Conservation (phyloP, 2,888 invertebrate species). For the Noctua pronuba region DNA sequence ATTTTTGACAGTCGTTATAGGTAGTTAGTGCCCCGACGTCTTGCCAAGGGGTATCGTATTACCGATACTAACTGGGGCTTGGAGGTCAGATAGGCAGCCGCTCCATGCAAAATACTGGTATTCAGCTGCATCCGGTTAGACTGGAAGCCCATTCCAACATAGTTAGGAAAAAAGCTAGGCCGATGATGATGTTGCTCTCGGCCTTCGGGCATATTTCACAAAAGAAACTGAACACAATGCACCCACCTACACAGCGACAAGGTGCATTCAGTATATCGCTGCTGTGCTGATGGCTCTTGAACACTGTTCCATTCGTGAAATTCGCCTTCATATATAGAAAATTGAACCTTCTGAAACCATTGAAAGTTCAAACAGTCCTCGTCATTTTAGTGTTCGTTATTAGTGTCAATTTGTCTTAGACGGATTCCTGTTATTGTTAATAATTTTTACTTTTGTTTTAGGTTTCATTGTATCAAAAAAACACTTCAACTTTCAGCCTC, state of each 20-base stretch:
- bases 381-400: background rate
- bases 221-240: background rate
- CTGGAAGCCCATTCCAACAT: no score
- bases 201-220: background rate
- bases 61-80: no score
- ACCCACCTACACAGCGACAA: background rate
- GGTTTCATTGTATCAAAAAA: background rate
- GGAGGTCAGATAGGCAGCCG: no score
- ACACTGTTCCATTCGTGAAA: background rate
- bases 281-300: background rate
- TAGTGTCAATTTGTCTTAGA: background rate
- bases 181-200: background rate
- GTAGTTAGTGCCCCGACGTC: no score
- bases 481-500: no score
- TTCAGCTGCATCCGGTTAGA: no score
- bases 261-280: background rate
- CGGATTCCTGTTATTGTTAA: background rate
- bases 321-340: no score
- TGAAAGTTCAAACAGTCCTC: background rate
- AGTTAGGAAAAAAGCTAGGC: no score
- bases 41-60: no score
- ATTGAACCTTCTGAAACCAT: background rate
- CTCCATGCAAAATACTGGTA: no score
- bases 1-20: no score
- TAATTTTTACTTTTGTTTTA: background rate